These are phyloP conservation scores for Leptarthrus brevirostris DNA, from an alignment of 2,888 invertebrate genomes.

Conservation along the genomic window DNA sequence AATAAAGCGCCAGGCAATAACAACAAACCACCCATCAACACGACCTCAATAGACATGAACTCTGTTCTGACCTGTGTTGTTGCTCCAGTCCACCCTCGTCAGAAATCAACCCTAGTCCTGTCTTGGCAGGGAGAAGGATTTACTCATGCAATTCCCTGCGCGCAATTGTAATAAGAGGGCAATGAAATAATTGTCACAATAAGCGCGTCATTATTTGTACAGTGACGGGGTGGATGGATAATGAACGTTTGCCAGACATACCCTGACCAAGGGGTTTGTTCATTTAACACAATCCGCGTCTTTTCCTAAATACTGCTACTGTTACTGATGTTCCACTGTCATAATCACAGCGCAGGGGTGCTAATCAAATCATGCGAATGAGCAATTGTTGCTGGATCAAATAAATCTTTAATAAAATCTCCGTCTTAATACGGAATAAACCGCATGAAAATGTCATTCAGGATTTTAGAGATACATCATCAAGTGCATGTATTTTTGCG, in stretches of 20 bases:
- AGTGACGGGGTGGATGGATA: conserved; percentile 4
- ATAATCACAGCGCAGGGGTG: conserved; percentile 39
- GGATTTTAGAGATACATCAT: conserved; percentile 48
- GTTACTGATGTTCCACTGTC: conserved; percentile 27
- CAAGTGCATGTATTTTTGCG: conserved; percentile 39
- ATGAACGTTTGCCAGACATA: conserved; percentile 1
- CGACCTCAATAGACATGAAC: conserved; percentile 53
- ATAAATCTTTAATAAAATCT: conserved; percentile 29
- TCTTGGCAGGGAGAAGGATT: not conserved
- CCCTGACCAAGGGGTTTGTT: not conserved
- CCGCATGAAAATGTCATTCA: conserved; percentile 54
- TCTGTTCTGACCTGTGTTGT: conserved; percentile 25
- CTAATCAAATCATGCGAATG: conserved; percentile 50
- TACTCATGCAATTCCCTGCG: conserved; percentile 31
- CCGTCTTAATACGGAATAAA: conserved; percentile 44
- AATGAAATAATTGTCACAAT: conserved; percentile 68
- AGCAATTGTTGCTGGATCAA: conserved; percentile 50
- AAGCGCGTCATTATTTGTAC: conserved; percentile 67
- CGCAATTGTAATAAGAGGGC: conserved; percentile 57
- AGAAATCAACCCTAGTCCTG: conserved; percentile 27
- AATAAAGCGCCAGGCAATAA: conserved; percentile 58
- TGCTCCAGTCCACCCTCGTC: conserved; percentile 28
- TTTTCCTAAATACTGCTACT: conserved; percentile 16
- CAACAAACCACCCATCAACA: conserved; percentile 65
- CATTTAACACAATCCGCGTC: not conserved